phyloP scores from a whole-genome alignment of 2,797 vertebrate species.

The Yasuhikotakia modesta region DNA sequence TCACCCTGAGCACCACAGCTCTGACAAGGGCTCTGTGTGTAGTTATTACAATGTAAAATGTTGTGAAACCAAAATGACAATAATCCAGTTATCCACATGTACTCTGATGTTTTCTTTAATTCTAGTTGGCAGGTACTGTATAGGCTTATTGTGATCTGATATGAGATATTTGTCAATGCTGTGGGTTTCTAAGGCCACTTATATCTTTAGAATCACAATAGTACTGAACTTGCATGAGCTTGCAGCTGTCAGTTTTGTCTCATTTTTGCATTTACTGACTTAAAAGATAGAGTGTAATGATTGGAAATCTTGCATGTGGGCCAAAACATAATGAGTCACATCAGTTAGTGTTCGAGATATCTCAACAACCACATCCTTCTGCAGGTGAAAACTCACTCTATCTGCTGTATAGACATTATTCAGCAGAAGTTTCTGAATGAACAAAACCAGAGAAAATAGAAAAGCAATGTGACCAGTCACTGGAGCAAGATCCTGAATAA shows the following conservation, averaged over 20 bases:
- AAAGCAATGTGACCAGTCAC: conserved; percentile 51
- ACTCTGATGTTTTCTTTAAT: neutral
- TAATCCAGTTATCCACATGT: too few relatives aligned
- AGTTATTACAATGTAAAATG: too few relatives aligned
- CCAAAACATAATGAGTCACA: neutral
- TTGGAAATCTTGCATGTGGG: neutral
- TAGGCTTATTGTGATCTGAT: neutral
- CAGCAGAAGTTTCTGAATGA: conserved; percentile 44
- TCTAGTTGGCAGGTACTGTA: neutral
- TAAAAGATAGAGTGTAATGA: neutral
- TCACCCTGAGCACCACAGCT: too few relatives aligned
- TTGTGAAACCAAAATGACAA: too few relatives aligned
- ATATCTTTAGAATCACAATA: neutral
- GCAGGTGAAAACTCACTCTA: neutral
- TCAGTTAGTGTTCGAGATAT: conserved; percentile 14
- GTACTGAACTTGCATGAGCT: neutral
- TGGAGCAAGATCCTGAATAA: conserved; percentile 50
- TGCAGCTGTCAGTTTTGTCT: neutral
- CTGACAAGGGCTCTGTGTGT: too few relatives aligned
- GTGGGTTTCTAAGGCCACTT: neutral
- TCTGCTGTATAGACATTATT: conserved; percentile 37
- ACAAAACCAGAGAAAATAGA: conserved; percentile 51
- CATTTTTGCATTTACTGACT: neutral
- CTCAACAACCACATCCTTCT: conserved; percentile 32
- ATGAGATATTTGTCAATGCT: neutral